Percentiles rank a stretch among this genome's conserved stretches.
These are phyloP conservation scores for Magallana angulata DNA, from an alignment of 1,140 invertebrate genomes.

Conservation along the genomic window DNA sequence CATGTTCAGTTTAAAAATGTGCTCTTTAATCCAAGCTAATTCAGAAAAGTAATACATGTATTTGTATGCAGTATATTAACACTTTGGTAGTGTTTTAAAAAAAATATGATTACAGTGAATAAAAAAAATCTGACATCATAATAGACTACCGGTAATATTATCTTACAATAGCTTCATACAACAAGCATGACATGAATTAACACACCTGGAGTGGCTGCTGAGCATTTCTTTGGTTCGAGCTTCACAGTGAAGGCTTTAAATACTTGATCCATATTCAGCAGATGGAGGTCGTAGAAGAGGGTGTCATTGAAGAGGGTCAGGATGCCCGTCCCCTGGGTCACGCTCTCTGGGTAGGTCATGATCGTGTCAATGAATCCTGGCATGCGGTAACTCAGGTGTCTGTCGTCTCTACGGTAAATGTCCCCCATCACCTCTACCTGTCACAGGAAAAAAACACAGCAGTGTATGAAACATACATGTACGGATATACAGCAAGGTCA, in stretches of 20 bases:
- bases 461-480: background rate
- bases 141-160: too few relatives aligned
- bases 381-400: constrained; percentile 81
- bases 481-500: background rate
- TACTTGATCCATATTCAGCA: constrained; percentile 64
- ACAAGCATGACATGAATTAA: too few relatives aligned
- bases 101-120: too few relatives aligned
- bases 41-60: too few relatives aligned
- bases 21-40: too few relatives aligned
- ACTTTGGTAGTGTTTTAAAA: too few relatives aligned
- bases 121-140: too few relatives aligned
- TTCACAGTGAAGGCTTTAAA: constrained; percentile 67
- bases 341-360: constrained; percentile 72
- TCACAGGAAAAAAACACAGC: constrained; percentile 47
- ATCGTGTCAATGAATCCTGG: constrained; percentile 79
- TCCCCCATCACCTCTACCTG: constrained; percentile 85
- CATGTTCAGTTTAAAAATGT: too few relatives aligned
- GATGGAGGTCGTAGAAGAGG: constrained; percentile 69
- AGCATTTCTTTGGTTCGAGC: constrained; percentile 63
- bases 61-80: too few relatives aligned
- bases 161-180: too few relatives aligned
- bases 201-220: constrained; percentile 5
- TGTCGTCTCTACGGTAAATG: constrained; percentile 82
- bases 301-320: constrained; percentile 66
- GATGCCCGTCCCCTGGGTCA: constrained; percentile 67